Evolutionary conservation across 2,888 invertebrate species (phyloP), one percentile per base, ranked within the genome.

Genomic region (Pandemis corylana): DNA sequence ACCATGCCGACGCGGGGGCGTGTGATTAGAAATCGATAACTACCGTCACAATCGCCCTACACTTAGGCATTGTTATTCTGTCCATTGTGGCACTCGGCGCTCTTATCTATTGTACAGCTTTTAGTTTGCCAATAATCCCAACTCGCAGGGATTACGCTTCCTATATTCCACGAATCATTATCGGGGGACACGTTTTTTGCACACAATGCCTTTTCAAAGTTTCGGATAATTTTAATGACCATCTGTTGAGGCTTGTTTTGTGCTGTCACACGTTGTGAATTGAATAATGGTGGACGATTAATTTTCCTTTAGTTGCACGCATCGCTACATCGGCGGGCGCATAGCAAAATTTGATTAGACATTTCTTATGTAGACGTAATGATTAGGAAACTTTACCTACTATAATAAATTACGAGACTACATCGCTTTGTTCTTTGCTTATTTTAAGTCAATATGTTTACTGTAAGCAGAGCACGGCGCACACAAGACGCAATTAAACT

Each of bases 11-110:
- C 78, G 83, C 83, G 90, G 87, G 88, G 92, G 90, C 87, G 91
- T 89, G 85, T 88, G 90, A 93, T 92, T 90, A 91, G 86, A 92
- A 91, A 93, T 92, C 92, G 88, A 93, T 93, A 91, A 89, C 84
- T 84, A 72, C 71, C 90, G 89, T 92, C 91, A 92, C 87, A 88
- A 89, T 89, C 73, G 73, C 81, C 84, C 84, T 79, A 86, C 84
- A 84, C 86, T 85, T 83, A 84, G 81, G 84, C 85, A 88, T 90
- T 90, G 87, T 90, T 87, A 86, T 84, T 87, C 81, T 80, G 79
- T 79, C 88, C 80, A 89, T 90, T 91, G 90, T 89, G 83, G 84
- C 84, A 82, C 83, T 84, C 83, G 84, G 82, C 82, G 81, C 75
- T 77, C 76, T 79, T 89, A 88, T 90, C 89, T 89, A 83, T 88